Percentiles rank a stretch among this genome's conserved stretches.
These are phyloP conservation scores for Stomatorhinus walkeri DNA, from an alignment of 2,797 vertebrate species.

Conservation along the genomic window DNA sequence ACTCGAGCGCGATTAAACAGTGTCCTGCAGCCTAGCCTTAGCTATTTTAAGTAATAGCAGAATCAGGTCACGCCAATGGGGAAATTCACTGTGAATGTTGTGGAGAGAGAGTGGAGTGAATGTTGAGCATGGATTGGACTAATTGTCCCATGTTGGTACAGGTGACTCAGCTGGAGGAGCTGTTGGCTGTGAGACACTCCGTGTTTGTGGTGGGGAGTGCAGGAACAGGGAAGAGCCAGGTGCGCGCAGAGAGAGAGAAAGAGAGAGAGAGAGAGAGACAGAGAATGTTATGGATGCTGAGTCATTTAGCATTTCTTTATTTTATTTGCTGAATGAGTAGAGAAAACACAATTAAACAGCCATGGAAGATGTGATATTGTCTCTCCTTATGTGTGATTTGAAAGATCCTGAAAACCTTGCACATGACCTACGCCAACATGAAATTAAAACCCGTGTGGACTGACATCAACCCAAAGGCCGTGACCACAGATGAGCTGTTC, in stretches of 20 bases:
- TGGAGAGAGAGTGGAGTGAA: neutral
- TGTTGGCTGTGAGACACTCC: conserved; percentile 63
- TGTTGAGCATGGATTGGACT: neutral
- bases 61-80: neutral
- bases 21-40: neutral
- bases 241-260: conserved; percentile 32
- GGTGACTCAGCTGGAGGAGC: conserved; percentile 67
- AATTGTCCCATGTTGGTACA: conserved; percentile 32
- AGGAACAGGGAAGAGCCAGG: conserved; percentile 68
- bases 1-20: neutral
- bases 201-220: conserved; percentile 66
- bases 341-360: neutral
- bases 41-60: neutral
- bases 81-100: neutral
- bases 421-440: conserved; percentile 59
- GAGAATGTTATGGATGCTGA: neutral
- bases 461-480: conserved; percentile 67
- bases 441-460: conserved; percentile 63
- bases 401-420: conserved; percentile 65
- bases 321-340: neutral
- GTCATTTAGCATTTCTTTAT: neutral
- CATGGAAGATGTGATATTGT: neutral
- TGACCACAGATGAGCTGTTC: conserved; percentile 65
- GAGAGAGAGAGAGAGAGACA: neutral
- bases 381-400: neutral